Base-by-base conservation (phyloP, 2,888 invertebrate genomes). In the Tachina grossa region DNA sequence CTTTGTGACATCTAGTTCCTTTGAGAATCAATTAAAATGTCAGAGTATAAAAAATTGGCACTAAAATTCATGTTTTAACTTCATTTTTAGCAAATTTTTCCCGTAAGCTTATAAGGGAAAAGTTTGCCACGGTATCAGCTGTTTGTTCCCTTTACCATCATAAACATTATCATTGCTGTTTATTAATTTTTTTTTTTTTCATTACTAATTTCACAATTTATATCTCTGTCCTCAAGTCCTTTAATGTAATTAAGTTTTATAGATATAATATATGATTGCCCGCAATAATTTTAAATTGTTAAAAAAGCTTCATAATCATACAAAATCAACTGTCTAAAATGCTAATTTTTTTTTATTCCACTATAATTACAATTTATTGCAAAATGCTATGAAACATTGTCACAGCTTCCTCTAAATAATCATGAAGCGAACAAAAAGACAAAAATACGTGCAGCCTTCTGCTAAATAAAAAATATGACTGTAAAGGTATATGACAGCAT, bases 291-390 rank as follows among this genome's bases (percentile, higher is more conserved):
- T 31, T 31, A 31, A 31, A 31, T 31, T 31, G 31, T 31, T 31
- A 55, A 16, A 55, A n/a, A 63, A 22, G 2, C n/a, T 39, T 22
- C 10, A 55, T 31, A 61, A 63, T 68, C n/a, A 61, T 47, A 68
- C n/a, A 68, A 81, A 68, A 68, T 68, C 74, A 81, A 66, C 45
- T 66, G 74, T 75, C 74, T 68, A 81, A 81, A 81, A 81, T 81
- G 75, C 69, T 68, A 68, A 81, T 75, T 82, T 82, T 31, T 75
- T 49, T n/a, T n/a, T n/a, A 76, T 68, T 55, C 47, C 39, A 47
- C 61, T 39, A 76, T 69, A 69, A 76, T 69, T 63, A 69, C 39
- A 76, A 75, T 47, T 82, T 69, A 75, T 82, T 76, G 45, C 19
- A 55, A 75, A 57, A 59, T 53, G 4, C 71, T 49, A 55, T 55